Percentiles rank a stretch among this genome's conserved stretches.
Evolutionary conservation across 37 sponge, comb jelly and placozoan species (phyloP).

Genomic region (Axinella damicornis): DNA sequence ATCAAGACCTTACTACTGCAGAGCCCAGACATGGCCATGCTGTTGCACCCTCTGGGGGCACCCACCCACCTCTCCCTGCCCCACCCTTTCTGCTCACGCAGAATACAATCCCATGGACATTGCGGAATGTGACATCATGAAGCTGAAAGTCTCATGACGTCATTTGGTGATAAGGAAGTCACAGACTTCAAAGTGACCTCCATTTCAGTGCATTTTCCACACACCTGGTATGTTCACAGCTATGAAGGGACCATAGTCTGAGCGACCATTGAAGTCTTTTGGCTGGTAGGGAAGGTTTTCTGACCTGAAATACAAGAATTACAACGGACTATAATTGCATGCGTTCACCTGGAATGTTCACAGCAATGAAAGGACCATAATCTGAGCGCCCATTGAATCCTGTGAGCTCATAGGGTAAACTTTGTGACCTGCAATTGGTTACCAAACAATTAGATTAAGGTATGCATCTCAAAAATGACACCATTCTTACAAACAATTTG

Average conservation of each 20-base stretch:
- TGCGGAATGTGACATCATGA: too few species aligned
- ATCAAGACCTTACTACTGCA: background rate
- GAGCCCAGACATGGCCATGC: too few species aligned
- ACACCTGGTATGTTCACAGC: constrained; percentile 77
- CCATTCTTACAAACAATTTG: too few species aligned
- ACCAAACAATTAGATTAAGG: too few species aligned
- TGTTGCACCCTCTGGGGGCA: too few species aligned
- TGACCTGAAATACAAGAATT: constrained; percentile 13
- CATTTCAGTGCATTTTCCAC: too few species aligned
- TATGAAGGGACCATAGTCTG: constrained; percentile 92
- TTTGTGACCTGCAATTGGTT: too few species aligned
- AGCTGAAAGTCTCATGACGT: too few species aligned
- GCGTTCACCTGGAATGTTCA: constrained; percentile 72
- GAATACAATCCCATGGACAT: too few species aligned
- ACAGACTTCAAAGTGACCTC: background rate
- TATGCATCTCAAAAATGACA: too few species aligned
- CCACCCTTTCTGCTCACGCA: too few species aligned
- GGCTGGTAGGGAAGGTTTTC: constrained; percentile 39
- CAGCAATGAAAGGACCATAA: constrained; percentile 86
- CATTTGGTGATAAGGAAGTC: background rate
- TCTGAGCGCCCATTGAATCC: constrained; percentile 87
- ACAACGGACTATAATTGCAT: background rate
- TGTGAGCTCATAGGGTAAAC: constrained; percentile 30
- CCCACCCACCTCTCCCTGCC: too few species aligned
- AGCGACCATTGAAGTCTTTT: constrained; percentile 74